Conservation (phyloP, 2,113 vertebrate species). For the Donacobius atricapilla region DNA sequence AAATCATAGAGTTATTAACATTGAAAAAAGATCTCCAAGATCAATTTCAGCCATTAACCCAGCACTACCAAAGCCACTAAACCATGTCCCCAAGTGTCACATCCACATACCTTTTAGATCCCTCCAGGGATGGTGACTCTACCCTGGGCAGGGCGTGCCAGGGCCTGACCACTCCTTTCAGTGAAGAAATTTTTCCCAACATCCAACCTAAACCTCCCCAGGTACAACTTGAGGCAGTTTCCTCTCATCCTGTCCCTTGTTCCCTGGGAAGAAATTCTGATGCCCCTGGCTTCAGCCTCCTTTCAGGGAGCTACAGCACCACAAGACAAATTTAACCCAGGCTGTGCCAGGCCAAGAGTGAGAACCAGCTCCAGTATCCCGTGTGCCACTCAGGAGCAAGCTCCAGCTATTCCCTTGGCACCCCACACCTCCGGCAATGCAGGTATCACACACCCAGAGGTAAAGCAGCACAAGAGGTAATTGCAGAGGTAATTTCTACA, state of each 20-base stretch:
- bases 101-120: neutral
- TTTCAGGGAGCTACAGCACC: neutral
- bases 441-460: neutral
- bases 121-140: neutral
- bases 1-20: neutral
- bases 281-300: neutral
- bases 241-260: neutral
- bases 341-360: neutral
- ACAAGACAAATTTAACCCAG: neutral
- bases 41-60: neutral
- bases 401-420: neutral
- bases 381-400: accelerated
- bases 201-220: neutral
- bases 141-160: neutral
- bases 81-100: neutral
- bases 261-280: neutral
- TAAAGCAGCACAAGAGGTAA: neutral
- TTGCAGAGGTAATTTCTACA: neutral
- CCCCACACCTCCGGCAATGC: accelerated
- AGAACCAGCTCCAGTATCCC: neutral
- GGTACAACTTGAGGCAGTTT: neutral
- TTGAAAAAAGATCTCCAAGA: neutral
- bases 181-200: neutral
- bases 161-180: neutral
- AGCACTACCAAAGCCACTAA: neutral